A percentile compares a stretch with the other conserved stretches of the same genome.
These are phyloP conservation scores for Columba livia DNA, from an alignment of 2,113 vertebrate genomes.

Conservation along the genomic window DNA sequence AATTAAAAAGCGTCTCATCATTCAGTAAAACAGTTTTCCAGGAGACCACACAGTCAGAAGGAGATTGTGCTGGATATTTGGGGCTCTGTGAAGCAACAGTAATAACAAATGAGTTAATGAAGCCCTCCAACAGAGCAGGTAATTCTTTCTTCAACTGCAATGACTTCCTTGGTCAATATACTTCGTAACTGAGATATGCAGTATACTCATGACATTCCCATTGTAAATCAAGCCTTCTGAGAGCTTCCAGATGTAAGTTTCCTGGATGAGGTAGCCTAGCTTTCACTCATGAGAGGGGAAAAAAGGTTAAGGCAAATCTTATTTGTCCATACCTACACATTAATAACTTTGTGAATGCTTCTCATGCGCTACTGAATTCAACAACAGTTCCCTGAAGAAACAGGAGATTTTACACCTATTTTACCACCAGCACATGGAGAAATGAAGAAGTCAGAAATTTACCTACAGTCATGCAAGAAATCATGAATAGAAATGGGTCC, in stretches of 20 bases:
- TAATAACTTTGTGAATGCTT: not conserved
- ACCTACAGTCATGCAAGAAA: not conserved
- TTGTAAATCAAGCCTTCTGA: not conserved
- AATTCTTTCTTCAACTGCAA: constrained; percentile 33
- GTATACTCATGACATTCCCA: not conserved
- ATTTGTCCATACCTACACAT: not conserved
- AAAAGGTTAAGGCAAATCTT: not conserved
- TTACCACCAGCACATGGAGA: not conserved
- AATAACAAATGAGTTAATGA: constrained; percentile 45
- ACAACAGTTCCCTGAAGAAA: not conserved
- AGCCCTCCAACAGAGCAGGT: constrained; percentile 44
- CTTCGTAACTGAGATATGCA: not conserved
- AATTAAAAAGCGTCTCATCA: constrained; percentile 12
- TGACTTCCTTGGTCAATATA: constrained; percentile 53
- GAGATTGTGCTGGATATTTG: constrained; percentile 65
- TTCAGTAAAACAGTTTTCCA: constrained; percentile 28
- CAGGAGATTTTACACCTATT: not conserved
- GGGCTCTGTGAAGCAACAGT: constrained; percentile 50
- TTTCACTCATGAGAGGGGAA: not conserved
- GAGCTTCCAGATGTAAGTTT: not conserved
- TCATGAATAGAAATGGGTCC: not conserved
- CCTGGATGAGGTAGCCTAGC: not conserved
- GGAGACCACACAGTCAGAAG: constrained; percentile 32
- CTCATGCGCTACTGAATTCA: not conserved
- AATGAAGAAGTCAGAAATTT: not conserved